These are phyloP conservation scores for Perca flavescens DNA, from an alignment of 2,113 vertebrate genomes.

Conservation along the genomic window DNA sequence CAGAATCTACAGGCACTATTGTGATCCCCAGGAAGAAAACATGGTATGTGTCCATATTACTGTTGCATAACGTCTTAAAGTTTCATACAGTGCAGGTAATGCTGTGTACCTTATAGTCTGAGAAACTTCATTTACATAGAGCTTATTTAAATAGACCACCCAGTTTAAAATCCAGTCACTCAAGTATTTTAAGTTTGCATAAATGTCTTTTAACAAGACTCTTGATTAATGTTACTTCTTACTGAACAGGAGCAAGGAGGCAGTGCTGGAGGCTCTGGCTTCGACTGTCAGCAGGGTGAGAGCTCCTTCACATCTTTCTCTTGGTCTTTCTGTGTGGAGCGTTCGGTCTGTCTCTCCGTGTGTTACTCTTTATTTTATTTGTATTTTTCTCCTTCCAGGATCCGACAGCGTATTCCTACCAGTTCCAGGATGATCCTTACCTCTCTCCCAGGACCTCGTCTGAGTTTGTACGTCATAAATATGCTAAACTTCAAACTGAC, in stretches of 20 bases:
- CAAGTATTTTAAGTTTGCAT: neutral
- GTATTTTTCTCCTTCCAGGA: conserved; percentile 82
- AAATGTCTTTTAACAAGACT: neutral
- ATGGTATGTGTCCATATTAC: conserved; percentile 84
- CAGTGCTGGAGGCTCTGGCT: conserved; percentile 90
- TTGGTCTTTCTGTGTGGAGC: neutral
- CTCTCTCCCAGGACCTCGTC: conserved; percentile 85
- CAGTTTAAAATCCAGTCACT: neutral
- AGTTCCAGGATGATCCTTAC: conserved; percentile 93
- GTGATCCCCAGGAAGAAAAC: conserved; percentile 92
- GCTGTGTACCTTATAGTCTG: neutral
- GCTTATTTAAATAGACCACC: neutral
- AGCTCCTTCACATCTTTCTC: neutral
- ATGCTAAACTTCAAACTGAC: too few relatives aligned
- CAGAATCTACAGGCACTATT: conserved; percentile 81
- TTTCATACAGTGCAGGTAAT: neutral
- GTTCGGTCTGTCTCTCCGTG: neutral
- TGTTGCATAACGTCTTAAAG: neutral
- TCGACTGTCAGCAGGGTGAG: conserved; percentile 91
- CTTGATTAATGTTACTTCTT: neutral
- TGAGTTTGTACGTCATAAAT: conserved; percentile 86
- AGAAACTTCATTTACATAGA: neutral
- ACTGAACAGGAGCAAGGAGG: conserved; percentile 88
- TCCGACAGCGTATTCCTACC: conserved; percentile 87
- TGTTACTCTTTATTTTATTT: neutral